A percentile compares a stretch with the other conserved stretches of the same genome.
phyloP scores from a whole-genome alignment of 2,113 vertebrate genomes.

The Epinephelus fuscoguttatus region DNA sequence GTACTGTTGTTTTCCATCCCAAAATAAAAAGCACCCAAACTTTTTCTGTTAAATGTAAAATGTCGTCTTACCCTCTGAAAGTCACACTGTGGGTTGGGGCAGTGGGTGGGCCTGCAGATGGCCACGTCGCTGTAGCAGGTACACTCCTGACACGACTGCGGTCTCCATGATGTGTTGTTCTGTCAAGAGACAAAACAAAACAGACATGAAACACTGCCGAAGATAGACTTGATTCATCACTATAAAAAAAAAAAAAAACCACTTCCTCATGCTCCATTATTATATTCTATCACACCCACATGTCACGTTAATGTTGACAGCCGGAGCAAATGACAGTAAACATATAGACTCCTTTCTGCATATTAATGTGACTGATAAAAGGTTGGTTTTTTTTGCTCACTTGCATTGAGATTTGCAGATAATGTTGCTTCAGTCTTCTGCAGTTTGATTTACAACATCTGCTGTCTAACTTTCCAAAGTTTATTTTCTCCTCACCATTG shows the following conservation, averaged over 20 bases:
- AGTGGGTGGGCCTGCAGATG: constrained; percentile 85
- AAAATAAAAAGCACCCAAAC: neutral
- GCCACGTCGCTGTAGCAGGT: constrained; percentile 85
- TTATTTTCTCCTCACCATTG: neutral
- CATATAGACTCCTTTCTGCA: neutral
- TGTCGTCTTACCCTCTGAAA: constrained; percentile 87
- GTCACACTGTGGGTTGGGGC: constrained; percentile 90
- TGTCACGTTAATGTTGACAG: constrained; percentile 34
- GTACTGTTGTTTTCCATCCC: neutral
- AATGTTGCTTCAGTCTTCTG: neutral
- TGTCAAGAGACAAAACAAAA: constrained; percentile 68
- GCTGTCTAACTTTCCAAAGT: neutral
- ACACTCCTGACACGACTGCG: constrained; percentile 90
- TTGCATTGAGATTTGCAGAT: neutral
- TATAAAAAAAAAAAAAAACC: neutral
- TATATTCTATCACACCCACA: neutral
- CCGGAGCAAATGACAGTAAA: constrained; percentile 1
- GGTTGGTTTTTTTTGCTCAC: neutral
- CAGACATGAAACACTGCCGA: constrained; percentile 3
- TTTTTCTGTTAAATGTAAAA: neutral
- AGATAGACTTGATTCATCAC: neutral
- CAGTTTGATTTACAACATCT: neutral
- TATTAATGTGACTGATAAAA: constrained; percentile 17
- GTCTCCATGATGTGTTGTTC: constrained; percentile 92
- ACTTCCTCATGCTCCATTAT: neutral